Conservation (phyloP, 2,797 vertebrate genomes). For the Megaceryle alcyon region DNA sequence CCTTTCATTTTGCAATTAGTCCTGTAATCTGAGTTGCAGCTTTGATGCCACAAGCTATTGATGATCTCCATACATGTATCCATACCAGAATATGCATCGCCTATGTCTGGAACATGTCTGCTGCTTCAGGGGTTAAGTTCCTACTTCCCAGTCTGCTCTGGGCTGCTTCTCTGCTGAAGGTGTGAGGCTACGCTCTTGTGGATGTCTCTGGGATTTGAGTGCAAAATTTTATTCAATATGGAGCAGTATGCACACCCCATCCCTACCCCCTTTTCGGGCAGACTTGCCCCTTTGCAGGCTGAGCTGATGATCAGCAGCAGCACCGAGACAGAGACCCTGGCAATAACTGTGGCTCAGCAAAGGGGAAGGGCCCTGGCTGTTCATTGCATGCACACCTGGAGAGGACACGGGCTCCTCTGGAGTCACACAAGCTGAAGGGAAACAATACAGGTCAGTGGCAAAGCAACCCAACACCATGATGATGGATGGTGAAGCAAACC, state of each 20-base stretch:
- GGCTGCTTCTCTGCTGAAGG: neutral
- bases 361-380: neutral
- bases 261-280: fast-evolving
- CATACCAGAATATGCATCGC: fast-evolving
- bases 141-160: neutral
- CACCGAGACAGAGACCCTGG: neutral
- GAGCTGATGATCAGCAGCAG: neutral
- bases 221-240: neutral
- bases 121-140: neutral
- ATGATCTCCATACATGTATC: neutral
- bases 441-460: fast-evolving
- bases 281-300: neutral
- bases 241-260: neutral
- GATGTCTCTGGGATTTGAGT: neutral
- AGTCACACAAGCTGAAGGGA: neutral
- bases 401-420: neutral
- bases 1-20: conserved; percentile 7
- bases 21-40: neutral
- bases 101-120: neutral
- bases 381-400: fast-evolving
- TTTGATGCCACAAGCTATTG: neutral
- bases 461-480: neutral
- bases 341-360: fast-evolving
- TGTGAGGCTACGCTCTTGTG: neutral
- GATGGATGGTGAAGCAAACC: neutral